A percentile compares a stretch with the other conserved stretches of the same genome.
phyloP scores from a whole-genome alignment of 2,113 vertebrate species.

The Bombycilla garrulus region DNA sequence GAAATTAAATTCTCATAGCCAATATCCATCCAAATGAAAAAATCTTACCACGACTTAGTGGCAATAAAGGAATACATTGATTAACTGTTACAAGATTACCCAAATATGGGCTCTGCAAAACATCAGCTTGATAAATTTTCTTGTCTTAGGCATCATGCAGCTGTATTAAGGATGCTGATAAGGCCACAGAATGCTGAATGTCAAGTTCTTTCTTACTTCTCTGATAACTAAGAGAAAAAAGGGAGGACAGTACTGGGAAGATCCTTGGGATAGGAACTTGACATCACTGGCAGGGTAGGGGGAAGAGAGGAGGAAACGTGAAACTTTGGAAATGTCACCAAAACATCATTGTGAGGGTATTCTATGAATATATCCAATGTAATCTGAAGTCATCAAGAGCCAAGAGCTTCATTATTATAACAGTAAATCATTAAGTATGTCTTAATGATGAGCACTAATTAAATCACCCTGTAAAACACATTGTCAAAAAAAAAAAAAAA shows the following conservation, averaged over 20 bases:
- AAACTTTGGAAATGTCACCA: background rate
- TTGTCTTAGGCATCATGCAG: background rate
- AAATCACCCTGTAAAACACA: background rate
- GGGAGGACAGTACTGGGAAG: background rate
- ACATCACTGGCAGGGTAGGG: background rate
- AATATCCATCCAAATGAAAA: background rate
- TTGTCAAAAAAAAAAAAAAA: background rate
- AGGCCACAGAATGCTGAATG: background rate
- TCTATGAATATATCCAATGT: background rate
- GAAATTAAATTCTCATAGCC: background rate
- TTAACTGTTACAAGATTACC: background rate
- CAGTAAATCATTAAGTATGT: background rate
- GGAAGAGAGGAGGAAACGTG: rapidly evolving
- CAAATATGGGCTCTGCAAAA: background rate
- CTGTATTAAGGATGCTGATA: background rate
- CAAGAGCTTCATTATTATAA: background rate
- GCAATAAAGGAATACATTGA: background rate
- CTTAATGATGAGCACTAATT: background rate
- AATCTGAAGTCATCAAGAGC: background rate
- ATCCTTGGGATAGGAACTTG: background rate
- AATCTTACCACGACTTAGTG: background rate
- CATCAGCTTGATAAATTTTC: background rate
- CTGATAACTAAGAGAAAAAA: background rate
- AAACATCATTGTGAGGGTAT: background rate
- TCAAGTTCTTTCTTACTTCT: background rate